These are phyloP conservation scores for Tetranychus truncatus DNA, from an alignment of 2,888 invertebrate genomes.

Conservation along the genomic window DNA sequence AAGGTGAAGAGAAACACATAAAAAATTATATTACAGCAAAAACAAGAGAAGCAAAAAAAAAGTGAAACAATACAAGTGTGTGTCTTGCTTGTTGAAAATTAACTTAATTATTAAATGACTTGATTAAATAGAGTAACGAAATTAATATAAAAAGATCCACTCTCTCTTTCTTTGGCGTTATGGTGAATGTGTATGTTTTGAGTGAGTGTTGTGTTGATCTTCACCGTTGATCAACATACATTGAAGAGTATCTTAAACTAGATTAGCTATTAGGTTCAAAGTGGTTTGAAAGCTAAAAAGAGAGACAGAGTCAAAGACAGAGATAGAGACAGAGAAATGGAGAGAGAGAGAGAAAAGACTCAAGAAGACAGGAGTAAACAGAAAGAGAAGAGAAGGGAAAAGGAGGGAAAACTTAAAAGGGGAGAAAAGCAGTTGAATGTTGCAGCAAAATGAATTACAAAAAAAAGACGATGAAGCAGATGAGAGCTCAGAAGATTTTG, in stretches of 20 bases:
- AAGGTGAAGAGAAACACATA: background rate
- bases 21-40: background rate
- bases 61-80: background rate
- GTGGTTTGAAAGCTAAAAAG: background rate
- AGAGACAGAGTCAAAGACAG: background rate
- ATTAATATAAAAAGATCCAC: background rate
- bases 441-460: background rate
- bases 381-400: background rate
- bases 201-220: background rate
- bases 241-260: background rate
- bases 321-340: background rate
- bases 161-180: background rate
- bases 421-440: background rate
- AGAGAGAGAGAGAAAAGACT: background rate
- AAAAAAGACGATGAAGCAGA: background rate
- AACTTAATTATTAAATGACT: background rate
- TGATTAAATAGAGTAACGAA: background rate
- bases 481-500: background rate
- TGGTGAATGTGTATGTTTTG: background rate
- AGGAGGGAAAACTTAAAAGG: background rate
- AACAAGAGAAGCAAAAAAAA: background rate
- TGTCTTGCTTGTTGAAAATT: background rate
- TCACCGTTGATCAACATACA: constrained; percentile 1
- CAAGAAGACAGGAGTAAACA: background rate
- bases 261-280: background rate